These are phyloP conservation scores for Philopotamus ludificatus DNA, from an alignment of 1,140 invertebrate species.

Conservation along the genomic window DNA sequence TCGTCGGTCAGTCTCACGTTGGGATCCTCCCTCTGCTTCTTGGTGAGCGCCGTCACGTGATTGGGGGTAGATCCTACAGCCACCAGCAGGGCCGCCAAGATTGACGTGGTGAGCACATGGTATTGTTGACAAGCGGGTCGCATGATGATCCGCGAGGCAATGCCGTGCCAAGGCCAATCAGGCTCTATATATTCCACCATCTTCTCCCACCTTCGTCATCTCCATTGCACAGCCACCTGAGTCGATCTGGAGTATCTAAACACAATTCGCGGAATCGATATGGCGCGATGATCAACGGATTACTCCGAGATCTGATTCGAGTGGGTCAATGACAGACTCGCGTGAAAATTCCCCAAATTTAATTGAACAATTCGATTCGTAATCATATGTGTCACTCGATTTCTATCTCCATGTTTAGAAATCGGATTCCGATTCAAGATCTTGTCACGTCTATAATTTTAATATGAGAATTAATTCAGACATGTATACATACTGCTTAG, in stretches of 20 bases:
- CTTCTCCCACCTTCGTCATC: background rate
- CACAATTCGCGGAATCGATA: background rate
- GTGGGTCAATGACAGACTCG: background rate
- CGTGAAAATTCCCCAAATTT: background rate
- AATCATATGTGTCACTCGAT: background rate
- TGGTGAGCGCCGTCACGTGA: slow-evolving; percentile 4
- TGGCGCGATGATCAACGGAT: background rate
- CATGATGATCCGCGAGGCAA: slow-evolving; percentile 1
- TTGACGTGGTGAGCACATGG: slow-evolving; percentile 1
- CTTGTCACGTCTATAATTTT: no score
- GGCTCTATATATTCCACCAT: background rate
- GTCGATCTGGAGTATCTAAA: background rate
- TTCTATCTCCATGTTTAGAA: background rate
- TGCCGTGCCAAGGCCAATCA: slow-evolving; percentile 1
- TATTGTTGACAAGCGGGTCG: background rate
- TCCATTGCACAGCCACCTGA: no score
- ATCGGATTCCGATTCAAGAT: background rate
- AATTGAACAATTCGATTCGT: background rate
- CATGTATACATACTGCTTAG: no score
- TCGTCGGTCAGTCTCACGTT: slow-evolving; percentile 34
- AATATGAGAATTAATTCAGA: no score
- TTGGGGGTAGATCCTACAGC: background rate
- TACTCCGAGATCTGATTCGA: background rate
- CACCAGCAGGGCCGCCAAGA: background rate
- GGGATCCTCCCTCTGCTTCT: slow-evolving; percentile 31